Evolutionary conservation across 2,888 invertebrate genomes (phyloP), one percentile per base, ranked within the genome.

Genomic region (Drosophila falleni): DNA sequence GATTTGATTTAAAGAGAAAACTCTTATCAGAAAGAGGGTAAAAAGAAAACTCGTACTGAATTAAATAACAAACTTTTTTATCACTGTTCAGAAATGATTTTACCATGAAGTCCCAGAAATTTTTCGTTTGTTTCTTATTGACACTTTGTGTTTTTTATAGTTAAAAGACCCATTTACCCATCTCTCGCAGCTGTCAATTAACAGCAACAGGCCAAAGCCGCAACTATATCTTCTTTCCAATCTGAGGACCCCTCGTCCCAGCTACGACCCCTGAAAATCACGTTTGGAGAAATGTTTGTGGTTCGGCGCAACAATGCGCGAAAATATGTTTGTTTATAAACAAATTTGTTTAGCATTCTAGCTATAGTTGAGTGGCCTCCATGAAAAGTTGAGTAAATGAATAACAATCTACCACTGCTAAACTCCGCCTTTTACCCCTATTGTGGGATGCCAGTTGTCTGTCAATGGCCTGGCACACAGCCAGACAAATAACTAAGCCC

Each of bases 271-370:
- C 23, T 23, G 23, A 3, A 0, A 3, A 4, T 23, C 23, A 23
- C 2, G 15, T 13, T 42, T 37, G 1, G 31, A 46, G 55, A 54
- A 61, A 61, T 64, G 46, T 54, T 73, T 76, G 77, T 54, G 68
- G 75, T 60, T 59, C 41, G 26, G 31, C 58, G 37, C 55, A 58
- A 55, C 51, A 73, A 78, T 68, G 67, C 75, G 78, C 65, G 66
- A 70, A 78, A 66, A 67, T 73, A 75, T 81, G 80, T 75, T 73
- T 81, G 80, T 71, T 73, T 71, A 63, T 62, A 71, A 72, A 78
- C 74, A 72, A 75, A 79, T 79, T 84, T 53, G 61, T 62, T 72
- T 78, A 66, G 53, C 49, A 63, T 72, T 68, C 46, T 11, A 44
- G 35, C 39, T 31, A 2, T 16, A 55, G 47, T 31, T 16, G 60